Base-by-base conservation (phyloP, 2,888 invertebrate species). In the Mythimna pallens region DNA sequence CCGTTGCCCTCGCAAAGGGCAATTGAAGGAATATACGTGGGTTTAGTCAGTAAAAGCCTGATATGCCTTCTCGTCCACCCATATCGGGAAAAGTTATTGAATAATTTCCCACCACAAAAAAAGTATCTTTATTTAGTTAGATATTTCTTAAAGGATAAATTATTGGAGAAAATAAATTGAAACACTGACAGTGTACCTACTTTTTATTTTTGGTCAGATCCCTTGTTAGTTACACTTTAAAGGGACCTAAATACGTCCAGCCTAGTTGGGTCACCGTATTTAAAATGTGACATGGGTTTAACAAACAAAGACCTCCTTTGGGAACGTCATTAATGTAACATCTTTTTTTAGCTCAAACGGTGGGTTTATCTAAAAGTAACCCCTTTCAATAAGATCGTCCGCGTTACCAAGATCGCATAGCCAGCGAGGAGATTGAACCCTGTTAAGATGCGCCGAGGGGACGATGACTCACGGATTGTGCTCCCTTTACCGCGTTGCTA, bases 401-500 rank as follows among this genome's bases (percentile, higher is more conserved):
- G 81, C 57, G 77, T 73, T 87, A 92, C 91, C 87, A 92, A 88
- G 90, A 85, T 71, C 74, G 82, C 89, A 92, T 87, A 83, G 72
- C 85, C 73, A 78, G 73, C 81, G 65, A 83, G 84, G 83, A 89
- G 89, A 89, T 89, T 86, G 84, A 87, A 86, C 65, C 57, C 65
- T 81, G 87, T 88, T 87, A 86, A 88, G 70, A 77, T 79, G 80
- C 78, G 83, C 79, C 85, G 70, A 80, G 89, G 86, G 89, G 85
- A 78, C 86, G 85, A 84, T 87, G 86, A 84, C 87, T 87, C 75
- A 84, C 77, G 78, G 82, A 85, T 86, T 81, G 88, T 78, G 76
- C 71, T 68, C 77, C 65, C 78, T 84, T 80, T 81, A 74, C 81
- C 68, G 59, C 73, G 59, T 67, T 59, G 73, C 65, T 79, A 81